Evolutionary conservation across 1,140 invertebrate species (phyloP), one percentile per base, ranked within the genome.

Genomic region (Stenopsyche tienmushanensis): DNA sequence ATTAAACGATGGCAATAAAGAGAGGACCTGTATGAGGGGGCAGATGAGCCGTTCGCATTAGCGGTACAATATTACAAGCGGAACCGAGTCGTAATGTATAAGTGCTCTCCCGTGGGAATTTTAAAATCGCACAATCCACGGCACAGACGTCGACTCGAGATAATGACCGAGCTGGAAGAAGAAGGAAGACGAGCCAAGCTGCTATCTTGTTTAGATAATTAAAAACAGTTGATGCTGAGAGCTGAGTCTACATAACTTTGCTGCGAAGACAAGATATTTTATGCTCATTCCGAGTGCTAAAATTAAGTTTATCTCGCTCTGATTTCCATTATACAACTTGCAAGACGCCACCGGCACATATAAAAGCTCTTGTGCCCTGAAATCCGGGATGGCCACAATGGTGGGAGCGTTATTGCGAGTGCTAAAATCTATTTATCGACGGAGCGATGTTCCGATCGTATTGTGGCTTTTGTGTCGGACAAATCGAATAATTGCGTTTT

Each of bases 191-290:
- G n/a, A n/a, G 39, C 10, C 34, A 21, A 24, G 8, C 7, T 24
- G 34, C 57, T 34, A 67, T 59, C 62, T 60, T 67, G 53, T 63
- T 64, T 42, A 39, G 53, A 59, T 64, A 67, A 67, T 67, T 64
- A 67, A 67, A 67, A 58, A 59, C 54, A 53, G 55, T 57, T 24
- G 65, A 47, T 41, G 26, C 23, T 42, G 24, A 47, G 7, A n/a
- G 26, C 41, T 15, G n/a, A 23, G 29, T 42, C 29, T 13, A 23
- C 59, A n/a, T 13, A 34, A 26, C 23, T 54, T 21, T 24, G 7
- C 9, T 10, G 10, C 23, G 20, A 26, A 25, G 45, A 25, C 5
- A 9, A 18, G 44, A 23, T 65, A 45, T 57, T 57, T 58, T 29
- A 47, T 58, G 52, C 52, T 65, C 42, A 47, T 58, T 57, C 7